Base-by-base conservation (phyloP, 2,113 vertebrate genomes). In the Lycocorax pyrrhopterus region DNA sequence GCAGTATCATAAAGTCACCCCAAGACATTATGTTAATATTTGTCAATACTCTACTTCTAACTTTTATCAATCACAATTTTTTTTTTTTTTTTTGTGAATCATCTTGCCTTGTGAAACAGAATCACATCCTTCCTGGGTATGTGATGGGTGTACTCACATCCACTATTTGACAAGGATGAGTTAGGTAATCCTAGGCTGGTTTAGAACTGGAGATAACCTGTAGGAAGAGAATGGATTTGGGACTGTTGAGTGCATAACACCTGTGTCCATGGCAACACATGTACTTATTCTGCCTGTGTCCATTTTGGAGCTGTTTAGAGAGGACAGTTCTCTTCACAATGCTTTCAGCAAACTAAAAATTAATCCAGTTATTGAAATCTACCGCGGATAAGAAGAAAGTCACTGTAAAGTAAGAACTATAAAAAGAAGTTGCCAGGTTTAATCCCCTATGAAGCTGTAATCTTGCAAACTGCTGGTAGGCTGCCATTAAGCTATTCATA, bases 331-430 rank as follows among this genome's bases (percentile, higher is more conserved):
- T 59, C 32, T 71, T 59, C 8, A 25, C 43, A 69, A 7, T 43
- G n/a, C 21, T 84, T 80, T 77, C 35, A 71, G 72, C 33, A 73
- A 80, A 35, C 59, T 58, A 12, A 90, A 90, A 93, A 80, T 83
- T 83, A 95, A 95, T 93, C 59, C 51, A 74, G 58, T 88, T 95
- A 66, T 20, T 83, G 30, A 73, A 95, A 51, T 77, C 68, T 77
- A 39, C 67, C 55, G 29, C 51, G 86, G 53, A 21, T 73, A 49
- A 83, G 43, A 79, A 60, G 67, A 88, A 94, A 94, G 63, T 29
- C 52, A 74, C 51, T 90, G 37, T 88, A 16, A 90, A 76, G 25
- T 52, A 37, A 30, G 37, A 55, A 43, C n/a, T 64, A 29, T 39
- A 44, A 93, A 72, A 87, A 49, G 66, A 58, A 69, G 41, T 37